These are phyloP conservation scores for Cirrhinus molitorella DNA, from an alignment of 2,797 vertebrate species.

Conservation along the genomic window DNA sequence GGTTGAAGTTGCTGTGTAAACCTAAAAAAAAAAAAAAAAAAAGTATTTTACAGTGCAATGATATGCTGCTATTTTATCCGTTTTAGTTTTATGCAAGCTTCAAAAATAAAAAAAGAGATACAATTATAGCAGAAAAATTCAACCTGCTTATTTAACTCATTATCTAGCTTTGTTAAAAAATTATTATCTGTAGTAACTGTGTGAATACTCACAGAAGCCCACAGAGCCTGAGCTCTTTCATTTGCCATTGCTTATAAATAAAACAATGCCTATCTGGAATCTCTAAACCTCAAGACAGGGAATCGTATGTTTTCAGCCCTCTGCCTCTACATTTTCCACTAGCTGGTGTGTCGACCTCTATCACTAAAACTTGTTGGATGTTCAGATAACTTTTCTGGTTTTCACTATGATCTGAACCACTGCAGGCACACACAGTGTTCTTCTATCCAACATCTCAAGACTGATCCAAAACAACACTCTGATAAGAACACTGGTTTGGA, in stretches of 20 bases:
- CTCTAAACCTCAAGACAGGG: neutral
- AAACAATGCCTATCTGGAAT: neutral
- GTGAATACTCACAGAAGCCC: neutral
- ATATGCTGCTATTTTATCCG: neutral
- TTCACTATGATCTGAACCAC: constrained; percentile 19
- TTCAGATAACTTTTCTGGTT: neutral
- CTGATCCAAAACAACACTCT: neutral
- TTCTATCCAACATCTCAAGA: neutral
- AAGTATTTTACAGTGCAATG: neutral
- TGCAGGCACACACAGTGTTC: neutral
- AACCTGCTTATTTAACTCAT: neutral
- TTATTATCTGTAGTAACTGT: neutral
- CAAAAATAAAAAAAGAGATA: neutral
- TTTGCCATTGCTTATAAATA: neutral
- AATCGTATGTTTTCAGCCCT: neutral
- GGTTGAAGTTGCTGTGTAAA: neutral
- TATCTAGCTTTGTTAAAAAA: neutral
- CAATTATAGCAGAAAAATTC: too few species aligned
- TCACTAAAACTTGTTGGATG: neutral
- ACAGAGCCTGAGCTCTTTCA: neutral
- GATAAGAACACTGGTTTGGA: neutral
- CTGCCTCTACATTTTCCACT: neutral
- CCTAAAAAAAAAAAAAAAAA: too few species aligned
- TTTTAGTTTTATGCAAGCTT: neutral
- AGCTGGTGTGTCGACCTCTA: neutral